Conservation (phyloP, 1,140 invertebrate genomes). For the Hyles euphorbiae region DNA sequence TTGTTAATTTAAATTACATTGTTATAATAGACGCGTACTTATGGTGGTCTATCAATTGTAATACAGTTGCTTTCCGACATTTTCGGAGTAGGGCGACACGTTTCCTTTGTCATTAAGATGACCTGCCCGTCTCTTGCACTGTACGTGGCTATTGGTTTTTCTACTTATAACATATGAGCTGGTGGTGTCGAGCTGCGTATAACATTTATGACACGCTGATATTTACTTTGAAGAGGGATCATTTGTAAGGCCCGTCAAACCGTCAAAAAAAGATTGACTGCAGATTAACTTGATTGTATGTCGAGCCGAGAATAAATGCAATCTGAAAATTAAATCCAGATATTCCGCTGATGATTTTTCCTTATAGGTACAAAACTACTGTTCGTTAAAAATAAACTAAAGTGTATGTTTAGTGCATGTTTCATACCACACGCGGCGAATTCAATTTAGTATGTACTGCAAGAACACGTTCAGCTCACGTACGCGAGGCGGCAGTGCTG, state of each 20-base stretch:
- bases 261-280: too few relatives aligned
- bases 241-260: too few relatives aligned
- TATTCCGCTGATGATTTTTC: too few relatives aligned
- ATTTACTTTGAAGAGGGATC: not conserved
- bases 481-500: too few relatives aligned
- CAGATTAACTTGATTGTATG: too few relatives aligned
- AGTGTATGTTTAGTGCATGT: not conserved
- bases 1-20: constrained; percentile 22
- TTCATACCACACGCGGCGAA: not conserved
- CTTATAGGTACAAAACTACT: too few relatives aligned
- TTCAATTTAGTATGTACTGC: constrained; percentile 13
- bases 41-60: constrained; percentile 26
- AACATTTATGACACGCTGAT: not conserved
- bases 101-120: constrained; percentile 20
- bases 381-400: not conserved
- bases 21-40: constrained; percentile 32
- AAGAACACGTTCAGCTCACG: constrained; percentile 2
- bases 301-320: too few relatives aligned
- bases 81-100: constrained; percentile 25
- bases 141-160: too few relatives aligned
- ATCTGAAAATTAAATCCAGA: too few relatives aligned
- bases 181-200: not conserved
- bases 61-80: constrained; percentile 13
- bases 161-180: too few relatives aligned
- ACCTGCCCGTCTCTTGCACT: too few relatives aligned